Evolutionary conservation across 2,888 invertebrate genomes (phyloP).

Genomic region (Petrolisthes manimaculis): DNA sequence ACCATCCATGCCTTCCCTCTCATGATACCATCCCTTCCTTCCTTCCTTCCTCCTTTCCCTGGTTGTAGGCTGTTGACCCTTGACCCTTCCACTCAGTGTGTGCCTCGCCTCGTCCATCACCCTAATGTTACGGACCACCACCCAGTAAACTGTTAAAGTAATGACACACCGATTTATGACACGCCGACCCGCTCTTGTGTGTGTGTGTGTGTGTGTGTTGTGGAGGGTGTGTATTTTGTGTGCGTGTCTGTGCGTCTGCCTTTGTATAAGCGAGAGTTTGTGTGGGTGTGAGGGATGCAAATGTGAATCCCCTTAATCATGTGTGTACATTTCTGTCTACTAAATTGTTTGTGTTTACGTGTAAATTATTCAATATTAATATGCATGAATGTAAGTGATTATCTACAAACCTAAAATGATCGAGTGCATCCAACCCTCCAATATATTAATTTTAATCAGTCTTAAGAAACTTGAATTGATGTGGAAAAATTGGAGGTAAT

Average conservation of each 20-base stretch:
- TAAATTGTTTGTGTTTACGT: too few relatives aligned
- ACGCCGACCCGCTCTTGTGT: background rate
- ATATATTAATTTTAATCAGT: too few relatives aligned
- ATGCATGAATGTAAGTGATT: too few relatives aligned
- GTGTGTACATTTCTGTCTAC: too few relatives aligned
- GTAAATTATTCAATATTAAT: too few relatives aligned
- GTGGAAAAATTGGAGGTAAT: too few relatives aligned
- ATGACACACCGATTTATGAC: constrained; percentile 2
- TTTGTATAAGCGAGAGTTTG: constrained; percentile 17
- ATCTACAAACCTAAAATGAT: too few relatives aligned
- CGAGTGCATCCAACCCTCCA: too few relatives aligned
- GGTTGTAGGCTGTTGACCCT: background rate
- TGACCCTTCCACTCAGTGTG: background rate
- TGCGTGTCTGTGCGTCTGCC: background rate
- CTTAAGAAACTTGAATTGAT: too few relatives aligned
- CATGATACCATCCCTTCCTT: background rate
- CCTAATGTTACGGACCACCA: background rate
- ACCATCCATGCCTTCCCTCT: background rate
- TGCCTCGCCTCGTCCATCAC: constrained; percentile 7
- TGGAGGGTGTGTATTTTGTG: background rate
- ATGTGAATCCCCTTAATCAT: too few relatives aligned
- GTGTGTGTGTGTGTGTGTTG: background rate
- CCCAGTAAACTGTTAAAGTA: constrained; percentile 11
- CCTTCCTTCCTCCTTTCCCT: background rate
- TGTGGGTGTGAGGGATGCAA: constrained; percentile 22